These are phyloP conservation scores for rabbit (Oryctolagus cuniculus) DNA, from an alignment of 2,113 vertebrate species.

Conservation along the genomic window mOryCun1.1 NC_091435.1:125064001-125064500, in stretches of 20 bases:
- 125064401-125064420: too few relatives aligned
- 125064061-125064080: neutral
- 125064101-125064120: neutral
- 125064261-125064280: neutral
- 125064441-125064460: too few relatives aligned
- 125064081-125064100: neutral
- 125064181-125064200: neutral
- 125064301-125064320: neutral
- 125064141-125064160: neutral
- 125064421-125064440: too few relatives aligned
- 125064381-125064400: neutral
- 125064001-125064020: neutral
- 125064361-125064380: neutral
- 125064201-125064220: neutral
- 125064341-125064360: neutral
- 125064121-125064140: neutral
- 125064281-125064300: neutral
- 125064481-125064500: too few relatives aligned
- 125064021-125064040: neutral
- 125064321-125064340: constrained; percentile 18
- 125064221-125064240: neutral
- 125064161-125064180: neutral
- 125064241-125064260: neutral
- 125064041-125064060: neutral
- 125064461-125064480: too few relatives aligned